phyloP scores from a whole-genome alignment of 2,797 vertebrate species.

The Lateolabrax maculatus region DNA sequence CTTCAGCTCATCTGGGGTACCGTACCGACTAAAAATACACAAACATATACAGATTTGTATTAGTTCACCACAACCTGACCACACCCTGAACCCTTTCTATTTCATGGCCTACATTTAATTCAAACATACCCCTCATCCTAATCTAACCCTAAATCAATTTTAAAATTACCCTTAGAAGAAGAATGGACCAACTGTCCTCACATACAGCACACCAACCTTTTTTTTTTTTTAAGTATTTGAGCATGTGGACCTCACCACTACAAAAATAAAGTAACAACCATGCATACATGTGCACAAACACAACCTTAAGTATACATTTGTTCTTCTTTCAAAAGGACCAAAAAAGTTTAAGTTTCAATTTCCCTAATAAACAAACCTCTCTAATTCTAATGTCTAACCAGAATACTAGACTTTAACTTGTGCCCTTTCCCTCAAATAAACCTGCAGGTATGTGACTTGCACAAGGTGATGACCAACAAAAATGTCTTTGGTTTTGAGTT shows the following conservation, averaged over 20 bases:
- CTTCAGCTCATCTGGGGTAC: constrained; percentile 96
- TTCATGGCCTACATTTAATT: neutral
- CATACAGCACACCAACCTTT: fast-evolving
- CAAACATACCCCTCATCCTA: neutral
- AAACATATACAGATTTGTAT: constrained; percentile 2
- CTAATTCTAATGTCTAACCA: neutral
- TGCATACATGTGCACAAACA: neutral
- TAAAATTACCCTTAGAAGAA: neutral
- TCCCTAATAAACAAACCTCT: neutral
- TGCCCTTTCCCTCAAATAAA: neutral
- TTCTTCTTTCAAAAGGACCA: neutral
- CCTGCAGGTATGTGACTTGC: neutral
- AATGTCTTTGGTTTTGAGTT: neutral
- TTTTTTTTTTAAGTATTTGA: neutral
- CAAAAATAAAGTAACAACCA: too few species aligned
- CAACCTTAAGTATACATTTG: neutral
- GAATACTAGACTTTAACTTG: neutral
- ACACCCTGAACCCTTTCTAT: neutral
- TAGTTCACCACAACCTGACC: neutral
- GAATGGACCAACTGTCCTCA: neutral
- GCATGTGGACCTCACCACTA: neutral
- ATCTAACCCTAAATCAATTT: neutral
- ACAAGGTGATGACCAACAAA: neutral
- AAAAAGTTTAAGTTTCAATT: neutral
- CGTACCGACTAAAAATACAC: constrained; percentile 88